These are phyloP conservation scores for Penaeus indicus DNA, from an alignment of 1,140 invertebrate genomes.

Conservation along the genomic window DNA sequence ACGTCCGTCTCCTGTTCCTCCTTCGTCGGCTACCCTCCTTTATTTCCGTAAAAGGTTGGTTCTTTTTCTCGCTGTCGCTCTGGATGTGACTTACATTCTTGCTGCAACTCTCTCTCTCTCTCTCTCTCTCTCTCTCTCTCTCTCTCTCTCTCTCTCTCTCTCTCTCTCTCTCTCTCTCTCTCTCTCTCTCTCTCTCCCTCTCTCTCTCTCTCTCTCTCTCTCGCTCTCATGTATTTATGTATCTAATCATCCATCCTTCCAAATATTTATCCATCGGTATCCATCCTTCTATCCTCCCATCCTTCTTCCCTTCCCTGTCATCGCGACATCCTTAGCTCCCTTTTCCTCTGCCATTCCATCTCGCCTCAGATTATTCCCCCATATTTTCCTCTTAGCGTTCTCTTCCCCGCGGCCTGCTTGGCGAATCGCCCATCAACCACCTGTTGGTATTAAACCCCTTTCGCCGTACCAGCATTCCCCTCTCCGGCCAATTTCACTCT, in stretches of 20 bases:
- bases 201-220: background rate
- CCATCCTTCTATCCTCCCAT: background rate
- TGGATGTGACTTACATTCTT: background rate
- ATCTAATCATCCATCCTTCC: background rate
- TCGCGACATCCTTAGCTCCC: background rate
- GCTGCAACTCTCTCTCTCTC: background rate
- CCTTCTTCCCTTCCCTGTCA: background rate
- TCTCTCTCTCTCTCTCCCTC: constrained; percentile 23
- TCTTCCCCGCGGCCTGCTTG: too few relatives aligned
- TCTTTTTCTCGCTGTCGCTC: background rate
- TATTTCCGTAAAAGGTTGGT: background rate
- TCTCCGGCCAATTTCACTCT: too few relatives aligned
- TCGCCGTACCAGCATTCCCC: too few relatives aligned
- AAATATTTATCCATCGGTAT: background rate
- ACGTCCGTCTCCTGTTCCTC: too few relatives aligned
- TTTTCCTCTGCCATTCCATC: too few relatives aligned
- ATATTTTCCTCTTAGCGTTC: too few relatives aligned
- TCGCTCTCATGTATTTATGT: background rate
- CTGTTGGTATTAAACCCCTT: too few relatives aligned
- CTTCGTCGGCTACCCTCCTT: background rate
- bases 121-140: background rate
- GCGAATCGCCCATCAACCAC: too few relatives aligned
- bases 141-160: constrained; percentile 13
- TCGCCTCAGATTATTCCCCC: too few relatives aligned
- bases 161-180: constrained; percentile 19